Evolutionary conservation across 2,113 vertebrate species (phyloP).

Genomic region (Oreochromis aureus): DNA sequence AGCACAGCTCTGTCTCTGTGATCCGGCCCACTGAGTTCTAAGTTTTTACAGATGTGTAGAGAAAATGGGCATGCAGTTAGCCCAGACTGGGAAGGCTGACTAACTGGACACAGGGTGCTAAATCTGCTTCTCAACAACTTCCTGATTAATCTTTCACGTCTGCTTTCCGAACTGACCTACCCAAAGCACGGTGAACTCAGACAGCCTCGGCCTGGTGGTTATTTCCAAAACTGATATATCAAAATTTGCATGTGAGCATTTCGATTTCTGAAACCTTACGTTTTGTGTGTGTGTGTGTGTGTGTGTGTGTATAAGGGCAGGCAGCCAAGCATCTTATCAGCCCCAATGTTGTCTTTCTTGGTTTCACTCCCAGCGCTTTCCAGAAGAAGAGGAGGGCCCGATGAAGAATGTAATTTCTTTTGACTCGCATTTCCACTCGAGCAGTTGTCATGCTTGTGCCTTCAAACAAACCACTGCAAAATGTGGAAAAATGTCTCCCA

Average conservation of each 20-base stretch:
- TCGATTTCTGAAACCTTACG: background rate
- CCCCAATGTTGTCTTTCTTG: slow-evolving; percentile 24
- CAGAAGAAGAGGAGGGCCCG: background rate
- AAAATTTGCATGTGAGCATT: slow-evolving; percentile 1
- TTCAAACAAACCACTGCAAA: slow-evolving; percentile 38
- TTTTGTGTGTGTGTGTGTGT: background rate
- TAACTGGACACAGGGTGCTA: slow-evolving; percentile 35
- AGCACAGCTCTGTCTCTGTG: slow-evolving; percentile 63
- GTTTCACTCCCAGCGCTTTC: background rate
- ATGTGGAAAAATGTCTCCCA: slow-evolving; percentile 7
- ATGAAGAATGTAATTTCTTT: slow-evolving; percentile 26
- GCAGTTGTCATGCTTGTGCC: background rate
- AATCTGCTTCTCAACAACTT: slow-evolving; percentile 44
- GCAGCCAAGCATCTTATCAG: slow-evolving; percentile 45
- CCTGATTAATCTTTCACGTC: slow-evolving; percentile 12
- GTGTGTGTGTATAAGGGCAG: background rate
- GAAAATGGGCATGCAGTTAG: slow-evolving; percentile 43
- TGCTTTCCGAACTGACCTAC: background rate
- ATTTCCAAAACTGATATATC: slow-evolving; percentile 17
- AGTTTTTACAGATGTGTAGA: slow-evolving; percentile 67
- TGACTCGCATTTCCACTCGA: slow-evolving; percentile 14
- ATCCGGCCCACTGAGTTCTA: slow-evolving; percentile 55
- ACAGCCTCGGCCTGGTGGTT: background rate
- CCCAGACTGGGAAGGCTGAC: slow-evolving; percentile 15
- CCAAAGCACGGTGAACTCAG: background rate